Conservation (phyloP, 2,888 invertebrate species). For the Andrena chrysosceles region DNA sequence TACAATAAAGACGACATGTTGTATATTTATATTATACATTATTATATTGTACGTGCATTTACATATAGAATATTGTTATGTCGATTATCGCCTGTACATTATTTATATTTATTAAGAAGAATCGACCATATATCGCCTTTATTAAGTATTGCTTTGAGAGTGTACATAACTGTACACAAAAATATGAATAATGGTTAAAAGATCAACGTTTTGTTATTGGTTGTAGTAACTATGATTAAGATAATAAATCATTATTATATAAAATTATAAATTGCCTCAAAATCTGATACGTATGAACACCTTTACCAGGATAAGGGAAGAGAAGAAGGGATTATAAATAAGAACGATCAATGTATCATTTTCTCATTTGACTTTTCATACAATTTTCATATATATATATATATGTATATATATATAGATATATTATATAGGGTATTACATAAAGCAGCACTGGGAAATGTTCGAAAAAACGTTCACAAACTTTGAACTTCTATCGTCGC, state of each 20-base stretch:
- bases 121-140: slow-evolving; percentile 71
- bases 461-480: slow-evolving; percentile 78
- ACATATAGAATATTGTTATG: slow-evolving; percentile 60
- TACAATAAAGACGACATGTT: neutral
- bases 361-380: slow-evolving; percentile 66
- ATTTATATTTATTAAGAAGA: slow-evolving; percentile 75
- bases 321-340: slow-evolving; percentile 16
- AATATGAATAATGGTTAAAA: slow-evolving; percentile 33
- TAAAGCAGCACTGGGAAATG: slow-evolving; percentile 82
- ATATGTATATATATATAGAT: slow-evolving; percentile 72
- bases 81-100: slow-evolving; percentile 69
- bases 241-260: slow-evolving; percentile 78
- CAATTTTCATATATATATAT: slow-evolving; percentile 66
- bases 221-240: slow-evolving; percentile 69
- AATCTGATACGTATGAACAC: neutral
- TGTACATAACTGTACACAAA: slow-evolving; percentile 46
- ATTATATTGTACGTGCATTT: slow-evolving; percentile 53
- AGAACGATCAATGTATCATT: slow-evolving; percentile 26
- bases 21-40: slow-evolving; percentile 13
- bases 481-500: slow-evolving; percentile 74
- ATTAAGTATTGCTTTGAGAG: slow-evolving; percentile 68
- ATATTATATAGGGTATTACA: slow-evolving; percentile 82
- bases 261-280: slow-evolving; percentile 54
- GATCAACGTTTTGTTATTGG: slow-evolving; percentile 69
- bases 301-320: neutral